Percentiles rank a stretch among this genome's conserved stretches.
Evolutionary conservation across 2,888 invertebrate genomes (phyloP).

Genomic region (Terebella lapidaria): DNA sequence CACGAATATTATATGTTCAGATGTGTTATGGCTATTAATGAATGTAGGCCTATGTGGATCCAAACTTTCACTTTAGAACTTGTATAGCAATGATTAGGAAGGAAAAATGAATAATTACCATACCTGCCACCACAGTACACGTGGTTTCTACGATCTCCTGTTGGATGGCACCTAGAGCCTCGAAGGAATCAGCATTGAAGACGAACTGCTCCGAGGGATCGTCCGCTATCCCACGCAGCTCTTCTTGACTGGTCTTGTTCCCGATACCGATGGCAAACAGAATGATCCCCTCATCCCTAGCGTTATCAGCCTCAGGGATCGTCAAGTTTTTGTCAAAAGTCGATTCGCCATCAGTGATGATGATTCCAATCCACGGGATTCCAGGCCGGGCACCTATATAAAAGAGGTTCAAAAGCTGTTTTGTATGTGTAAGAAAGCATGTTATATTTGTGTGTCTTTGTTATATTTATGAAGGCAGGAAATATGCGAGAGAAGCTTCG

Average conservation of each 20-base stretch:
- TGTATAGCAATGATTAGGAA: too few species aligned
- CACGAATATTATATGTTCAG: too few species aligned
- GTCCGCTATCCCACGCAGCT: slow-evolving; percentile 6
- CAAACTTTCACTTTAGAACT: too few species aligned
- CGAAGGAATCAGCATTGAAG: slow-evolving; percentile 1
- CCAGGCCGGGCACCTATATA: slow-evolving; percentile 1
- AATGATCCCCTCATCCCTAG: slow-evolving; percentile 21
- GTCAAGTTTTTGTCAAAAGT: slow-evolving; percentile 36
- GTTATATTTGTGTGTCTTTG: too few species aligned
- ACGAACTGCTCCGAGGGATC: slow-evolving; percentile 2
- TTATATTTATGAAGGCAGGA: background rate
- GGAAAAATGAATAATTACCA: too few species aligned
- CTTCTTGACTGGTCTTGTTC: background rate
- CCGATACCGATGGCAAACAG: slow-evolving; percentile 12
- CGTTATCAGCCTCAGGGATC: slow-evolving; percentile 31
- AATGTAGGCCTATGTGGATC: too few species aligned
- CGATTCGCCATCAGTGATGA: slow-evolving; percentile 11
- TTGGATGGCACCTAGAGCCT: background rate
- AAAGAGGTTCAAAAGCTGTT: too few species aligned
- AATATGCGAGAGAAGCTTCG: background rate
- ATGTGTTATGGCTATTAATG: too few species aligned
- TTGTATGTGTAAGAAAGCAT: too few species aligned
- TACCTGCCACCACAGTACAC: slow-evolving; percentile 1
- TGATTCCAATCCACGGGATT: slow-evolving; percentile 2
- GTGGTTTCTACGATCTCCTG: background rate